These are phyloP conservation scores for Drosophila neocordata DNA, from an alignment of 1,140 invertebrate species.

Conservation along the genomic window DNA sequence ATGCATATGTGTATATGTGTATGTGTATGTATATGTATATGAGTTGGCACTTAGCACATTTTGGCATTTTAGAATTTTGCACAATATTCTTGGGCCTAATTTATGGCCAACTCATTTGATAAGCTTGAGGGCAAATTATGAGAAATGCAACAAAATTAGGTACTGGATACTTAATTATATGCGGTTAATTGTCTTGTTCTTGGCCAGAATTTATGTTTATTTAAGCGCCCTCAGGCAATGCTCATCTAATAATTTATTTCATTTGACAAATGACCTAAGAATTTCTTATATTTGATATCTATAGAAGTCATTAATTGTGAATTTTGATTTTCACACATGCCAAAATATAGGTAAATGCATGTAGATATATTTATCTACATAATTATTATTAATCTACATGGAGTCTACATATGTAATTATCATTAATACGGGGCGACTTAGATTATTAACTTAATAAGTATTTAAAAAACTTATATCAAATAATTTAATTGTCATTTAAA, in stretches of 20 bases:
- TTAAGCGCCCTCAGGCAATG: conserved; percentile 13
- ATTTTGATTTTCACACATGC: not conserved
- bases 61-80: conserved; percentile 30
- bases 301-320: not conserved
- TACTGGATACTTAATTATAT: conserved; percentile 61
- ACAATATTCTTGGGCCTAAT: conserved; percentile 34
- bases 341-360: no score
- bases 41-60: conserved; percentile 4
- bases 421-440: no score
- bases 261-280: not conserved
- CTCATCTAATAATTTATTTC: conserved; percentile 27
- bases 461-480: no score
- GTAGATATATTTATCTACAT: no score
- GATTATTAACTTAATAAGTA: no score
- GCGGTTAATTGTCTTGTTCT: conserved; percentile 53
- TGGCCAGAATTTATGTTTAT: conserved; percentile 42
- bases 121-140: conserved; percentile 32
- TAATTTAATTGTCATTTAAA: no score
- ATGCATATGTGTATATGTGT: no score
- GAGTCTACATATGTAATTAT: no score
- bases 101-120: conserved; percentile 50
- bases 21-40: no score
- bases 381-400: no score
- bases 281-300: conserved; percentile 4
- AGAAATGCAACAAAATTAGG: conserved; percentile 49